Conservation (phyloP, 1,140 invertebrate genomes). For the Aphelenchoides besseyi region DNA sequence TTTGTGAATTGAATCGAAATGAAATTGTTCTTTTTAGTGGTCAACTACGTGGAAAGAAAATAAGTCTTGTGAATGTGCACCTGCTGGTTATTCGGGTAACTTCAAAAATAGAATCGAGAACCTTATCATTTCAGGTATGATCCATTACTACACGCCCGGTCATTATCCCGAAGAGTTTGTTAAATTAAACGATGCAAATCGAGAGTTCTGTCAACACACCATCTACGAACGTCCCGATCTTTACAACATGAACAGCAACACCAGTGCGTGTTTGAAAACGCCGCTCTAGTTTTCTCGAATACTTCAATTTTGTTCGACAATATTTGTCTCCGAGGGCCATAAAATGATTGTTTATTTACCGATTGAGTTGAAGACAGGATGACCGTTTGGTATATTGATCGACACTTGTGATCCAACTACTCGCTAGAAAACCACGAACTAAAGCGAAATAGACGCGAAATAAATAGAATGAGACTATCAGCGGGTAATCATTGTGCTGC, state of each 20-base stretch:
- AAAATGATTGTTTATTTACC: constrained; percentile 9
- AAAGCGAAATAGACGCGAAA: constrained; percentile 1
- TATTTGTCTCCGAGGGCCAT: neutral
- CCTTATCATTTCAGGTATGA: constrained; percentile 18
- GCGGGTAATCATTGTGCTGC: neutral
- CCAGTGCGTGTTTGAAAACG: constrained; percentile 41
- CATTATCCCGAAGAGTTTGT: constrained; percentile 55
- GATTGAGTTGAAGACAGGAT: no score
- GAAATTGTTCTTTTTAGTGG: no score
- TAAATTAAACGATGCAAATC: constrained; percentile 50
- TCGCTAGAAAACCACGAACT: no score
- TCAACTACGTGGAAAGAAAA: constrained; percentile 53
- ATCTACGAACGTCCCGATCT: constrained; percentile 50
- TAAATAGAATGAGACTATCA: constrained; percentile 3
- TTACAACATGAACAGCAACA: constrained; percentile 39
- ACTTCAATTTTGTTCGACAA: neutral
- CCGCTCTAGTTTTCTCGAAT: no score
- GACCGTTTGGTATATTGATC: no score
- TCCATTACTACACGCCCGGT: constrained; percentile 59
- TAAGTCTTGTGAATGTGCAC: constrained; percentile 52
- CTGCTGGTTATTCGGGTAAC: constrained; percentile 44
- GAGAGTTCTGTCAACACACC: constrained; percentile 43
- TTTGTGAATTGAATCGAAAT: no score
- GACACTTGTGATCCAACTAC: no score
- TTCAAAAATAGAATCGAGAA: neutral